phyloP scores from a whole-genome alignment of 2,113 vertebrate species.

The Heterotis niloticus region DNA sequence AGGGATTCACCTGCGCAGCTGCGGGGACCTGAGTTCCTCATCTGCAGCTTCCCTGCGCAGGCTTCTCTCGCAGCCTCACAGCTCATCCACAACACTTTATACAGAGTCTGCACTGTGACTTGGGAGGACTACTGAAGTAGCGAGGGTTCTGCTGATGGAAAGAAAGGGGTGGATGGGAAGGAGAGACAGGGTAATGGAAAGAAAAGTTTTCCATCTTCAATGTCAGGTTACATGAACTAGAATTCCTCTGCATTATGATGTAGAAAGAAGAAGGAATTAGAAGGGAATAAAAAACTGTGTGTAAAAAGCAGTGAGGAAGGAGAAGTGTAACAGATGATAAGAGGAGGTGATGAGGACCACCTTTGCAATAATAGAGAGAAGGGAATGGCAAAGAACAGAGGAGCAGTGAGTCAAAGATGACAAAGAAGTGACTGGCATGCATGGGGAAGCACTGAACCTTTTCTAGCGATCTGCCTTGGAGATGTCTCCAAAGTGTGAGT shows the following conservation, averaged over 20 bases:
- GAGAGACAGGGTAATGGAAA: constrained; percentile 1
- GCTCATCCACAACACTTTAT: constrained; percentile 73
- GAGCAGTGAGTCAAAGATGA: neutral
- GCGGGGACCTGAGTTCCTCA: constrained; percentile 84
- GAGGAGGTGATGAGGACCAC: neutral
- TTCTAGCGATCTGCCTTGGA: neutral
- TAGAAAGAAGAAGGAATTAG: neutral
- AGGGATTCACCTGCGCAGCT: constrained; percentile 87
- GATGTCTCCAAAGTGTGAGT: constrained; percentile 25
- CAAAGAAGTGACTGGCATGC: neutral
- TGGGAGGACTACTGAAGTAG: neutral
- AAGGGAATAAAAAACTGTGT: neutral
- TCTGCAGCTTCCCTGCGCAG: constrained; percentile 75
- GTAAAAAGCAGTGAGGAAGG: neutral
- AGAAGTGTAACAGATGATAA: neutral
- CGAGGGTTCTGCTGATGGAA: neutral
- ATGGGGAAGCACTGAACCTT: neutral
- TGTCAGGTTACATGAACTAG: neutral
- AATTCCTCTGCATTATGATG: neutral
- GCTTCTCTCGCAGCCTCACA: constrained; percentile 70
- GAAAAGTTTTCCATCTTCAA: neutral
- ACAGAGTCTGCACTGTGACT: constrained; percentile 72
- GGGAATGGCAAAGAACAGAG: neutral
- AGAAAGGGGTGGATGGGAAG: neutral
- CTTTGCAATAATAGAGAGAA: neutral